Percentiles rank a stretch among this genome's conserved stretches.
phyloP scores from a whole-genome alignment of 2,113 vertebrate species.

The Sitta europaea region DNA sequence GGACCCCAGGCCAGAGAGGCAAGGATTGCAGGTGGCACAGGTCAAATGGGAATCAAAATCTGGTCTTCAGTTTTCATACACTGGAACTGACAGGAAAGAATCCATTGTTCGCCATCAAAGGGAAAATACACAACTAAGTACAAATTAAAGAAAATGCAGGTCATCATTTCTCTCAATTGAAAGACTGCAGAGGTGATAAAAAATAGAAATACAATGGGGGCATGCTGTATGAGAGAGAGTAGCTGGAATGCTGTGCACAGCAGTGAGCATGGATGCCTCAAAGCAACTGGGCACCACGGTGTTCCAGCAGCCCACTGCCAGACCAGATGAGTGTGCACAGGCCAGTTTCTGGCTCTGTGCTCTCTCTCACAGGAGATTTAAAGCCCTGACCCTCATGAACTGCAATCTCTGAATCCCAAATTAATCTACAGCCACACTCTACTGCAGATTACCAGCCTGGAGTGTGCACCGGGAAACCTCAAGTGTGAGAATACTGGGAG shows the following conservation, averaged over 20 bases:
- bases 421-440: background rate
- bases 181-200: background rate
- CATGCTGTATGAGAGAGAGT: background rate
- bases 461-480: accelerated
- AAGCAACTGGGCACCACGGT: background rate
- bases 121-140: background rate
- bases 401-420: background rate
- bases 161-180: background rate
- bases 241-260: background rate
- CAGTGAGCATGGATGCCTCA: accelerated
- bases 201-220: background rate
- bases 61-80: background rate
- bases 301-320: background rate
- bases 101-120: background rate
- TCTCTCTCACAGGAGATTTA: background rate
- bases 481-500: background rate
- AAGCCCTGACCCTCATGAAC: background rate
- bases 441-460: background rate
- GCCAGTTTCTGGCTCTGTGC: background rate
- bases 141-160: background rate
- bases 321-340: background rate
- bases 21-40: background rate
- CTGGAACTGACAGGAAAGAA: background rate
- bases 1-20: background rate
- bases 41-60: background rate